These are phyloP conservation scores for Sebastes goodei DNA, from an alignment of 2,797 vertebrate genomes.

Conservation along the genomic window DNA sequence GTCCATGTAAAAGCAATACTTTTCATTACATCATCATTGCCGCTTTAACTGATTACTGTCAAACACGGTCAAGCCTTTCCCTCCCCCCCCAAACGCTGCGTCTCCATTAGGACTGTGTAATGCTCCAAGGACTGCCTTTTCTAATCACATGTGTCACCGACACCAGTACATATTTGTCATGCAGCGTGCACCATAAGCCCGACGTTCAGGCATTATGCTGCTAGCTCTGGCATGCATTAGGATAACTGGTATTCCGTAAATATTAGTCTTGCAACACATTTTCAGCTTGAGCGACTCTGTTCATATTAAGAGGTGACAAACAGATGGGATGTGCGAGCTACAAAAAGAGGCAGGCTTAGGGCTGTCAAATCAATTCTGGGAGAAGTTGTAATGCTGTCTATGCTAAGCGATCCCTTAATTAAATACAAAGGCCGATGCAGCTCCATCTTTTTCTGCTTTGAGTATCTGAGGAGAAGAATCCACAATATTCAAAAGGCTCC, in stretches of 20 bases:
- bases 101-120: conserved; percentile 55
- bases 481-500: conserved; percentile 23
- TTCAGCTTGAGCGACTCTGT: conserved; percentile 72
- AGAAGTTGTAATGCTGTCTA: conserved; percentile 52
- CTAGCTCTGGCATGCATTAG: conserved; percentile 57
- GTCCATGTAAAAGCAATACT: conserved; percentile 25
- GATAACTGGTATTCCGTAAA: conserved; percentile 71
- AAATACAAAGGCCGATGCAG: conserved; percentile 41
- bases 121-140: conserved; percentile 40
- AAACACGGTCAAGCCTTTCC: conserved; percentile 32
- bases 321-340: conserved; percentile 55
- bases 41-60: conserved; percentile 60
- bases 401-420: conserved; percentile 59
- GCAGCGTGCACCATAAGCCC: conserved; percentile 48
- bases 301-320: conserved; percentile 74
- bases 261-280: conserved; percentile 75
- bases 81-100: conserved; percentile 3
- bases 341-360: conserved; percentile 51
- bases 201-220: conserved; percentile 53
- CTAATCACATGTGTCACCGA: conserved; percentile 57
- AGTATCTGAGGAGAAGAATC: conserved; percentile 33
- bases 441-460: conserved; percentile 31
- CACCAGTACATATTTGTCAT: conserved; percentile 55
- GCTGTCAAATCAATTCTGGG: conserved; percentile 56
- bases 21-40: conserved; percentile 60